These are phyloP conservation scores for Entomobrya multifasciata DNA, from an alignment of 2,888 invertebrate species.

Conservation along the genomic window DNA sequence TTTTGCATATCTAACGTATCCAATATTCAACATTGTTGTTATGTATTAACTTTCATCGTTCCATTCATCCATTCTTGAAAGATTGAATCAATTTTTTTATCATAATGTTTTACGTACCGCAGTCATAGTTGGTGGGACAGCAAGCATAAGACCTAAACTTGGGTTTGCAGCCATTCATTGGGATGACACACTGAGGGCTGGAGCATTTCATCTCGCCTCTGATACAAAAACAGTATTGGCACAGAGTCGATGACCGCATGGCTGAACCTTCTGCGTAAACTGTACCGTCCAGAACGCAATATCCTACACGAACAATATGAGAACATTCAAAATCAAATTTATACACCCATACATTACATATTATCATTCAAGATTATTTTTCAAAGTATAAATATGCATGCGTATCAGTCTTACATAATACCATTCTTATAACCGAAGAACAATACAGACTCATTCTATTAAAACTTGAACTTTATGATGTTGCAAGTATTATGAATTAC, in stretches of 20 bases:
- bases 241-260: constrained; percentile 89
- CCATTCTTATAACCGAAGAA: background rate
- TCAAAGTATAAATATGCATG: too few relatives aligned
- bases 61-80: background rate
- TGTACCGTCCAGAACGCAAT: constrained; percentile 87
- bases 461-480: background rate
- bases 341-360: too few relatives aligned
- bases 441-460: background rate
- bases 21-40: too few relatives aligned
- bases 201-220: constrained; percentile 88
- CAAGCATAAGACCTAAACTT: constrained; percentile 86
- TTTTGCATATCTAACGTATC: too few relatives aligned
- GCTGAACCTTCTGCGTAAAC: constrained; percentile 91
- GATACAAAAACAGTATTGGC: constrained; percentile 93
- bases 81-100: background rate
- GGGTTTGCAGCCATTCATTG: constrained; percentile 87
- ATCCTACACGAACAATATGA: constrained; percentile 82
- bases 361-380: too few relatives aligned
- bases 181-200: constrained; percentile 89
- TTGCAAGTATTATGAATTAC: background rate
- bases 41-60: too few relatives aligned
- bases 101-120: constrained; percentile 81
- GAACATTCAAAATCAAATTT: too few relatives aligned
- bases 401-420: too few relatives aligned
- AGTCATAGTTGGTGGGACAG: constrained; percentile 91